Evolutionary conservation across 2,888 invertebrate genomes (phyloP).

Genomic region (Sarcophaga rosellei): DNA sequence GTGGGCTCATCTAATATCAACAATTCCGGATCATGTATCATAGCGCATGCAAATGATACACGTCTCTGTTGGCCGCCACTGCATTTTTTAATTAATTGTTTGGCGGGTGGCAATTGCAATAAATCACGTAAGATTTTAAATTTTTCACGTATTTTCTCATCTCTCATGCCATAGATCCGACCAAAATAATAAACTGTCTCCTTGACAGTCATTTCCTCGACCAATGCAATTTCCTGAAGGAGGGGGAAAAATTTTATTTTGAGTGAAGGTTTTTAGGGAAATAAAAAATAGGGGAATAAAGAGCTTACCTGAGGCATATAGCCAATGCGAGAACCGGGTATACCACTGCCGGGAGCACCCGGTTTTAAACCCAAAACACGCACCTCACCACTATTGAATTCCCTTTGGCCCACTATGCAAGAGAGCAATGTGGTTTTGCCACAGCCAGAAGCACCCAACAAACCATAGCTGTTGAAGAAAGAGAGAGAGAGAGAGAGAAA

Average conservation of each 20-base stretch:
- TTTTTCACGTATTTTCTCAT: slow-evolving; percentile 84
- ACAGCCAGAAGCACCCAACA: slow-evolving; percentile 94
- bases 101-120: slow-evolving; percentile 88
- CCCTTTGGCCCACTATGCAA: slow-evolving; percentile 90
- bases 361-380: slow-evolving; percentile 89
- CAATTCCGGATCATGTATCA: slow-evolving; percentile 93
- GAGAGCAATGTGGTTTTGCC: slow-evolving; percentile 94
- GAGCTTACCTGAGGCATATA: slow-evolving; percentile 90
- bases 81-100: slow-evolving; percentile 86
- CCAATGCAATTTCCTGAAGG: slow-evolving; percentile 88
- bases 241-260: neutral
- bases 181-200: slow-evolving; percentile 95
- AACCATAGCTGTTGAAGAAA: slow-evolving; percentile 86
- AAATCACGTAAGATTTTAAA: slow-evolving; percentile 87
- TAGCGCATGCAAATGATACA: slow-evolving; percentile 93
- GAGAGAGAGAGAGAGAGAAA: neutral
- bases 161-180: slow-evolving; percentile 89
- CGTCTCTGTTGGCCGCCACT: slow-evolving; percentile 96
- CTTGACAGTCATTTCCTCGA: slow-evolving; percentile 89
- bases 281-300: neutral
- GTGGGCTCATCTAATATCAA: slow-evolving; percentile 96
- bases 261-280: too few species aligned
- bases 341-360: slow-evolving; percentile 85
- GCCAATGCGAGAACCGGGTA: slow-evolving; percentile 88
- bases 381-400: slow-evolving; percentile 88